Conservation (phyloP, 2,797 vertebrate genomes). For the Trachops cirrhosus region DNA sequence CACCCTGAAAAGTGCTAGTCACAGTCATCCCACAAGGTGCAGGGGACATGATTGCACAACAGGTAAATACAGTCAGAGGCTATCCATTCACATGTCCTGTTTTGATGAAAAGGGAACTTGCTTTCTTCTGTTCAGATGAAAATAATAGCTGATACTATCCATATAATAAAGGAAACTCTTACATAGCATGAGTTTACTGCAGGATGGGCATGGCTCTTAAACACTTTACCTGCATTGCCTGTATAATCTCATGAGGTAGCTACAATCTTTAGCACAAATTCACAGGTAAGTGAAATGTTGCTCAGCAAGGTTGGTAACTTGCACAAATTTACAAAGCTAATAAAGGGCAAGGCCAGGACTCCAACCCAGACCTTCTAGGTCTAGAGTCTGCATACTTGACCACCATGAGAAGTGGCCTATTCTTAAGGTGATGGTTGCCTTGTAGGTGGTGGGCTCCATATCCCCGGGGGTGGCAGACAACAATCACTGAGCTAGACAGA, state of each 20-base stretch:
- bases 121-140: not conserved
- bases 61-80: not conserved
- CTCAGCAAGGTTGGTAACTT: not conserved
- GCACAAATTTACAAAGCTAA: not conserved
- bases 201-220: not conserved
- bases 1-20: not conserved
- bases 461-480: not conserved
- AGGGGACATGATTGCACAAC: not conserved
- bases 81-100: not conserved
- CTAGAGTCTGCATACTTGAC: not conserved
- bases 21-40: not conserved
- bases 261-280: not conserved
- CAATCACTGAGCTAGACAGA: not conserved
- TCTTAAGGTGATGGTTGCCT: not conserved
- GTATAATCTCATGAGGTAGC: not conserved
- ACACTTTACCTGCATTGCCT: accelerated
- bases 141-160: not conserved
- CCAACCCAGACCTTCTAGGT: not conserved
- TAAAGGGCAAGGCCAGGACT: not conserved
- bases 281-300: not conserved
- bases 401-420: not conserved
- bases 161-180: not conserved
- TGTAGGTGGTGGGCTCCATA: not conserved
- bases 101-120: not conserved
- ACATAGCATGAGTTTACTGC: not conserved